Evolutionary conservation across 2,797 vertebrate species (phyloP).

Genomic region (Cryptoblepharus egeriae): DNA sequence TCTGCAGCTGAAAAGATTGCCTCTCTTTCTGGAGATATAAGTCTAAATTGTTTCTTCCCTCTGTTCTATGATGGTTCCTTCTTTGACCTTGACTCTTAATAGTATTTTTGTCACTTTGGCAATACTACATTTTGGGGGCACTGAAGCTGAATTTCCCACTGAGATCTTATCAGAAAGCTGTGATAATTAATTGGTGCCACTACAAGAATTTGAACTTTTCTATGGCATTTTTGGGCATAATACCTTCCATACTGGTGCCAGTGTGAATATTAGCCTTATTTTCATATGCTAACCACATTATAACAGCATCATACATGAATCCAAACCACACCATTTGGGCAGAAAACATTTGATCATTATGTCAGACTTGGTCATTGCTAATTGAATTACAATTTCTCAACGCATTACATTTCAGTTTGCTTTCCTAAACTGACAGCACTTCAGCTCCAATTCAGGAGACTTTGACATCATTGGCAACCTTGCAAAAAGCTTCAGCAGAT

Average conservation of each 20-base stretch:
- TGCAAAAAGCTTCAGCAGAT: background rate
- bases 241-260: constrained; percentile 16
- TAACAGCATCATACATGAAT: constrained; percentile 28
- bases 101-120: background rate
- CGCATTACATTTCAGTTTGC: constrained; percentile 49
- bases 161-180: constrained; percentile 20
- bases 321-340: constrained; percentile 26
- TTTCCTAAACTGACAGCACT: constrained; percentile 13
- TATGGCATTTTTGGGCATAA: constrained; percentile 35
- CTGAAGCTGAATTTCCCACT: background rate
- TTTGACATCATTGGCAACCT: background rate
- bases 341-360: constrained; percentile 47
- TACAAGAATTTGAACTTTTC: constrained; percentile 35
- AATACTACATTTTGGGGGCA: background rate
- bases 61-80: background rate
- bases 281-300: constrained; percentile 48
- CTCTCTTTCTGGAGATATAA: background rate
- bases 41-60: background rate
- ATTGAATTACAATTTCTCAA: constrained; percentile 33
- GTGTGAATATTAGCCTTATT: constrained; percentile 29
- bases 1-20: constrained; percentile 1
- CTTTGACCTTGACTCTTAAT: constrained; percentile 26
- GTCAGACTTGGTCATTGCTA: constrained; percentile 47
- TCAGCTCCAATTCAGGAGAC: background rate
- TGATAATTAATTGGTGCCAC: constrained; percentile 20